Percentiles rank a stretch among this genome's conserved stretches.
phyloP scores from a whole-genome alignment of 2,888 invertebrate genomes.

The Drosophila putrida region DNA sequence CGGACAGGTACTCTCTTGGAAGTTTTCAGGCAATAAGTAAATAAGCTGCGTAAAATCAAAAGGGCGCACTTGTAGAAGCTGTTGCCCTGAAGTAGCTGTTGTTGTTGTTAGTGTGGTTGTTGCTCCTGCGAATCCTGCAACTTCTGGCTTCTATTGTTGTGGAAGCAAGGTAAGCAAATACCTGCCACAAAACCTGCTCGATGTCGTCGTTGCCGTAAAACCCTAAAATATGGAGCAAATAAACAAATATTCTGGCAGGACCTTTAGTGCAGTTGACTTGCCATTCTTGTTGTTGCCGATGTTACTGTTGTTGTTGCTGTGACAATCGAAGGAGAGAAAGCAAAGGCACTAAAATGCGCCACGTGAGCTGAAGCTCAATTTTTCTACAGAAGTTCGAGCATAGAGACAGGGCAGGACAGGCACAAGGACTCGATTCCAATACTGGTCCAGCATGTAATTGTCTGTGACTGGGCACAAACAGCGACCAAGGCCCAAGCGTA shows the following conservation, averaged over 20 bases:
- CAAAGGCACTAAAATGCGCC: slow-evolving; percentile 74
- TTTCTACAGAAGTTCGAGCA: slow-evolving; percentile 23
- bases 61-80: slow-evolving; percentile 50
- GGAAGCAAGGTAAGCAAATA: slow-evolving; percentile 59
- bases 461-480: slow-evolving; percentile 66
- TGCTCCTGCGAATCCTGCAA: slow-evolving; percentile 14
- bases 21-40: slow-evolving; percentile 75
- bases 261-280: slow-evolving; percentile 41
- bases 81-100: slow-evolving; percentile 25
- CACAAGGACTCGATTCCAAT: slow-evolving; percentile 19
- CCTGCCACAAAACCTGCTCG: slow-evolving; percentile 80
- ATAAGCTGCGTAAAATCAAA: slow-evolving; percentile 80
- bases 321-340: slow-evolving; percentile 38
- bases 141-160: slow-evolving; percentile 50
- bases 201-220: slow-evolving; percentile 79
- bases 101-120: slow-evolving; percentile 37
- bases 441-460: slow-evolving; percentile 70
- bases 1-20: slow-evolving; percentile 30
- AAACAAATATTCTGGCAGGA: slow-evolving; percentile 73
- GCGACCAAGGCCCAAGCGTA: slow-evolving; percentile 33
- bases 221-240: slow-evolving; percentile 82
- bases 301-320: slow-evolving; percentile 37
- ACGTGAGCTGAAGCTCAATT: slow-evolving; percentile 80
- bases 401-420: slow-evolving; percentile 6
- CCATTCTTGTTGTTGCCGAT: slow-evolving; percentile 15